Conservation (phyloP, 1,140 invertebrate species). For the Coptotermes formosanus region DNA sequence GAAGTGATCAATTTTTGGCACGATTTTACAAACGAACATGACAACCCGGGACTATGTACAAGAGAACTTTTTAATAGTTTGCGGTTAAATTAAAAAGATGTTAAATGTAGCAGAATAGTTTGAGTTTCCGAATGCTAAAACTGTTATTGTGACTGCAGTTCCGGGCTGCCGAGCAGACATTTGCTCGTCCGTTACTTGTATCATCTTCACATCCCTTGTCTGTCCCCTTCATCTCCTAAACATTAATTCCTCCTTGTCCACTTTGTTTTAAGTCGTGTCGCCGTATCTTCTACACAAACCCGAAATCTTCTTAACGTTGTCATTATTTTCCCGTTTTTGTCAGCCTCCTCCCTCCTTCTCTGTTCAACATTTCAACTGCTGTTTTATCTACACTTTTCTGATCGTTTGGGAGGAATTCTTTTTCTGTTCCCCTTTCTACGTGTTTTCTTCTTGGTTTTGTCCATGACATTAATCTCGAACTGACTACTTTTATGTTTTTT, state of each 20-base stretch:
- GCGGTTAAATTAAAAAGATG: too few relatives aligned
- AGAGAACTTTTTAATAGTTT: too few relatives aligned
- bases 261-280: conserved; percentile 15
- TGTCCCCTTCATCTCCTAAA: not conserved
- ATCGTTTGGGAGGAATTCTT: not conserved
- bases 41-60: too few relatives aligned
- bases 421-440: not conserved
- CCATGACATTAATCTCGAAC: not conserved
- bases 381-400: conserved; percentile 9
- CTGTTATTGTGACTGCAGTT: too few relatives aligned
- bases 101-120: too few relatives aligned
- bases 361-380: not conserved
- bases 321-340: conserved; percentile 4
- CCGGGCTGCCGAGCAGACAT: not conserved
- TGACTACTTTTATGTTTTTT: not conserved
- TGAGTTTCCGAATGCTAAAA: too few relatives aligned
- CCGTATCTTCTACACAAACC: conserved; percentile 10
- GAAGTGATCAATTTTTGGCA: too few relatives aligned
- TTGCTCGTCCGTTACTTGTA: not conserved
- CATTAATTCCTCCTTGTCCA: conserved; percentile 15
- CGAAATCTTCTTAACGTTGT: conserved; percentile 11
- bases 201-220: conserved; percentile 2
- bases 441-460: not conserved
- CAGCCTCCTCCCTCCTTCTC: not conserved
- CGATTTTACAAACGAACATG: too few relatives aligned